Base-by-base conservation (phyloP, 2,113 vertebrate genomes). In the Podarcis muralis region DNA sequence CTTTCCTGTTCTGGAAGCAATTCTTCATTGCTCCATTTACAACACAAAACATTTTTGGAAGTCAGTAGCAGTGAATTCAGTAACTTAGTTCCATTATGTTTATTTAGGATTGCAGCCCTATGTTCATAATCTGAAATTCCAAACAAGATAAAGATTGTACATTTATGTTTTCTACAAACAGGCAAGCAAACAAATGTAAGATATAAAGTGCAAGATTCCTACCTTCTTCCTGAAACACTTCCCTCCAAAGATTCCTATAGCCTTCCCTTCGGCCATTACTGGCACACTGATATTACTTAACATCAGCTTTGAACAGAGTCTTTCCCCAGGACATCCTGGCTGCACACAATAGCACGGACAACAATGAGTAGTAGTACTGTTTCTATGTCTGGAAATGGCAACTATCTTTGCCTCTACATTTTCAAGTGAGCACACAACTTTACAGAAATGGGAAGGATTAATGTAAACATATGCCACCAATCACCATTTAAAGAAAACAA, bases 281-380 rank as follows among this genome's bases (percentile, higher is more conserved):
- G 94, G 95, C 96, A 94, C 94, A 94, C 90, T 95, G 92, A 94
- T 92, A 91, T 92, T 76, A 90, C 94, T 94, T 91, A 90, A 93
- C 93, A 95, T 94, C 95, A 94, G 92, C 93, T 94, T 92, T 62
- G 95, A 92, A 93, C 94, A 94, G 87, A 79, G 93, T 96, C 94
- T 96, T 98, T 97, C 96, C 97, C 97, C 98, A 99, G 99, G 98
- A 99, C 98, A 99, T 99, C 99, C 98, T 99, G 99, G 96, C 97
- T 97, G 96, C 95, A 97, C 96, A 98, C 97, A 99, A 99, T 98
- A 97, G 97, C 95, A 94, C 95, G 95, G 96, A 97, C 95, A 97
- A 97, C 97, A 97, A 97, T 96, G 94, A 95, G 92, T 93, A 92
- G 78, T 91, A 96, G 96, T 95, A 94, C 96, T 96, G 96, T 94